A percentile compares a stretch with the other conserved stretches of the same genome.
Conservation (phyloP, 2,797 vertebrate genomes). For the Helostoma temminkii region DNA sequence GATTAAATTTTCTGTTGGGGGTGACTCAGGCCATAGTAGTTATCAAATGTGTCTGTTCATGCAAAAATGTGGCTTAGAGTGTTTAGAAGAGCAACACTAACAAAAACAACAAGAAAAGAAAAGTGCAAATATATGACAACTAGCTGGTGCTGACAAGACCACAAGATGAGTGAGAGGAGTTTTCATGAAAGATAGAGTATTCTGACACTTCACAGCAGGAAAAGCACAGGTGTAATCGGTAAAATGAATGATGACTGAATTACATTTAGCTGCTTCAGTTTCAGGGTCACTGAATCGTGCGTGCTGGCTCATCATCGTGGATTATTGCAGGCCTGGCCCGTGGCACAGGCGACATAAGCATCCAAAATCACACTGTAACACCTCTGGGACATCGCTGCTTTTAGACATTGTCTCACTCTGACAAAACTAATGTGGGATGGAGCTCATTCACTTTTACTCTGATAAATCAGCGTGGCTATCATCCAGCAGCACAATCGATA, state of each 20-base stretch:
- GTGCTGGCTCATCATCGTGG: too few species aligned
- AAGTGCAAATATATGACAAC: background rate
- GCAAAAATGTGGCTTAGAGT: background rate
- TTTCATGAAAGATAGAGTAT: background rate
- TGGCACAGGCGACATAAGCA: too few species aligned
- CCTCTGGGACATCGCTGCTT: too few species aligned
- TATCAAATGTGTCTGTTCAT: background rate
- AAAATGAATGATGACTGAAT: too few species aligned
- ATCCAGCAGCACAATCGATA: background rate
- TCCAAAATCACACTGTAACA: too few species aligned
- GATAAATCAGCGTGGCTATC: background rate
- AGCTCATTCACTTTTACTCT: background rate
- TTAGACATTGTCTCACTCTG: too few species aligned
- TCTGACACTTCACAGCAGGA: background rate
- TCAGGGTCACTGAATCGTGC: too few species aligned
- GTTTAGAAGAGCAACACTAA: background rate
- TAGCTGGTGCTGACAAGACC: too few species aligned
- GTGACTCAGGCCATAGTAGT: background rate
- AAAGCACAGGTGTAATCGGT: too few species aligned
- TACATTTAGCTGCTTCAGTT: too few species aligned
- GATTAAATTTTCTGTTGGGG: background rate
- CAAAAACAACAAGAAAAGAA: background rate
- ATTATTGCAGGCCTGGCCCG: too few species aligned
- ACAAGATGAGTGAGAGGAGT: background rate
- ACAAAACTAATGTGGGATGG: too few species aligned